Evolutionary conservation across 2,888 invertebrate species (phyloP).

Genomic region (Megastigmus dorsalis): DNA sequence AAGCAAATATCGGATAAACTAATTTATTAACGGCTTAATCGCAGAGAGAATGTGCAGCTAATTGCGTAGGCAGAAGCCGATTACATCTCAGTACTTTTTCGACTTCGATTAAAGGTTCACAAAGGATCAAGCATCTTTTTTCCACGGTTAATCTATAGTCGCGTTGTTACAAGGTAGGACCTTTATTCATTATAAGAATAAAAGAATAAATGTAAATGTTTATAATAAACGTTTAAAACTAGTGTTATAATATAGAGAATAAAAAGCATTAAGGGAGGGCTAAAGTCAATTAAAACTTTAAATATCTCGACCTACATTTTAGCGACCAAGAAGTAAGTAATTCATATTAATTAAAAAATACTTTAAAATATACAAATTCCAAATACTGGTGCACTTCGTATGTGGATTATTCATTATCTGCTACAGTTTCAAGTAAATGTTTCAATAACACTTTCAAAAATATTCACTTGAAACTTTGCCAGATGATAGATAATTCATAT

Average conservation of each 20-base stretch:
- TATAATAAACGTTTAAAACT: neutral
- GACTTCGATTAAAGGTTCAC: slow-evolving; percentile 12
- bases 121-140: neutral
- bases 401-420: too few species aligned
- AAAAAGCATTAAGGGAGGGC: too few species aligned
- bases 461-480: too few species aligned
- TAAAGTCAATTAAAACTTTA: too few species aligned
- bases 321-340: too few species aligned
- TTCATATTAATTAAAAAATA: too few species aligned
- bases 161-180: slow-evolving; percentile 18
- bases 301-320: too few species aligned
- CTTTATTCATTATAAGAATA: neutral
- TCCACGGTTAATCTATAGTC: neutral
- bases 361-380: too few species aligned
- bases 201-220: neutral
- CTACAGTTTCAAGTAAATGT: too few species aligned
- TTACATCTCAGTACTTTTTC: slow-evolving; percentile 38
- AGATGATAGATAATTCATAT: too few species aligned
- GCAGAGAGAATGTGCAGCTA: neutral
- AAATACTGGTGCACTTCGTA: too few species aligned
- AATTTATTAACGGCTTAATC: slow-evolving; percentile 39
- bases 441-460: too few species aligned
- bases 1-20: slow-evolving; percentile 43
- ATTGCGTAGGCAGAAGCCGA: neutral
- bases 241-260: neutral